phyloP scores from a whole-genome alignment of 2,113 vertebrate species.

The Mirounga angustirostris region DNA sequence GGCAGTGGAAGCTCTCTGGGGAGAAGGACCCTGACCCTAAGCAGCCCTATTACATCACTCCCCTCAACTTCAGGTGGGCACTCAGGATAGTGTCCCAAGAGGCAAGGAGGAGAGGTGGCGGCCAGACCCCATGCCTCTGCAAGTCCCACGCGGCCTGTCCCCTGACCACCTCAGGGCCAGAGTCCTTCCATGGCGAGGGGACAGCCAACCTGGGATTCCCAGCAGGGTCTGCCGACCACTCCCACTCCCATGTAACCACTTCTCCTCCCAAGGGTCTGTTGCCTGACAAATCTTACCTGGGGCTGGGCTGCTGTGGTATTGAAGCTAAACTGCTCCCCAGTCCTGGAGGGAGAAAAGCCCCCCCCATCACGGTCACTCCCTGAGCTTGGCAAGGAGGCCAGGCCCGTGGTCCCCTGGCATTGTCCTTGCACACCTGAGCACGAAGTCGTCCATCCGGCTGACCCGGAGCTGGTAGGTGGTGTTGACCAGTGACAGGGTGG shows the following conservation, averaged over 20 bases:
- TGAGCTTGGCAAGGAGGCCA: neutral
- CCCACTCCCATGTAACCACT: neutral
- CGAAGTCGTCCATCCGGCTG: slow-evolving; percentile 94
- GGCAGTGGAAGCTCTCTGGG: neutral
- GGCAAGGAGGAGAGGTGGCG: neutral
- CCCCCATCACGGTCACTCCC: neutral
- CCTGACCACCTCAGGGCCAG: neutral
- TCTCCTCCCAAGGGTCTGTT: neutral
- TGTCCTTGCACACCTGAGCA: slow-evolving; percentile 91
- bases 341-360: slow-evolving; percentile 87
- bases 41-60: neutral
- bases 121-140: neutral
- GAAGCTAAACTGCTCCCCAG: slow-evolving; percentile 92
- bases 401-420: fast-evolving
- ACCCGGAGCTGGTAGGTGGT: slow-evolving; percentile 94
- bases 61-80: neutral
- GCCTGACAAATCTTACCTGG: slow-evolving; percentile 89
- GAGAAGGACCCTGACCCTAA: neutral
- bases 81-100: neutral
- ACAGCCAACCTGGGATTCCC: neutral
- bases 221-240: neutral
- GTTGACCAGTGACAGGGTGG: slow-evolving; percentile 92
- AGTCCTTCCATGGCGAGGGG: neutral
- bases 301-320: slow-evolving; percentile 98
- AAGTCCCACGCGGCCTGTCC: neutral